These are phyloP conservation scores for Rhynchopsitta pachyrhyncha DNA, from an alignment of 2,113 vertebrate species.

Conservation along the genomic window DNA sequence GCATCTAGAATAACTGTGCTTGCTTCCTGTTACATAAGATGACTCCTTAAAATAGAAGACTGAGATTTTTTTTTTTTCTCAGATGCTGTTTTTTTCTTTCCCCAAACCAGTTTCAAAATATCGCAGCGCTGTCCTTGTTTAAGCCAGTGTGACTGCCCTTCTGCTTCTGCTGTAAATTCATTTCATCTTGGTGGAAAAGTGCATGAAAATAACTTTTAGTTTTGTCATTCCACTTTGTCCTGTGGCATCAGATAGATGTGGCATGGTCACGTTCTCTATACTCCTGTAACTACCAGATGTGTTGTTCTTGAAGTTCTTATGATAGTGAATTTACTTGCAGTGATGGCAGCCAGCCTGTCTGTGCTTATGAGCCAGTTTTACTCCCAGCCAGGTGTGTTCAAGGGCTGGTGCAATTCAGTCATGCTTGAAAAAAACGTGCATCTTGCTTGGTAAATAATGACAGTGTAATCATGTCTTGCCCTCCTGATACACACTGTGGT, in stretches of 20 bases:
- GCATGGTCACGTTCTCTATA: neutral
- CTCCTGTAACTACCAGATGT: neutral
- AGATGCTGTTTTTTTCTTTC: neutral
- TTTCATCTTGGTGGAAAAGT: neutral
- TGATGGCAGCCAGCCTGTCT: neutral
- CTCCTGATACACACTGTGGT: neutral
- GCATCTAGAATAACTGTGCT: conserved; percentile 32
- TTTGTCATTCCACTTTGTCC: neutral
- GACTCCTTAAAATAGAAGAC: conserved; percentile 50
- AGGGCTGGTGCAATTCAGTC: neutral
- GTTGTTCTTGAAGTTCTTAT: neutral
- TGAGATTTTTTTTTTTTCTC: neutral
- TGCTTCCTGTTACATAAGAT: conserved; percentile 42
- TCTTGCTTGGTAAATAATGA: neutral
- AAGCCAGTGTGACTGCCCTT: neutral
- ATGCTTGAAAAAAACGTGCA: neutral
- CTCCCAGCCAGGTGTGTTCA: conserved; percentile 21
- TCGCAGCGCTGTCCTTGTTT: neutral
- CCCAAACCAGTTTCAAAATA: neutral
- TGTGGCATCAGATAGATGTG: neutral
- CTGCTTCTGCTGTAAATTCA: neutral
- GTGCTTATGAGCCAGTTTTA: neutral
- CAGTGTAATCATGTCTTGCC: neutral
- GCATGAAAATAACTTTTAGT: neutral
- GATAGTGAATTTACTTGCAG: neutral